These are phyloP conservation scores for Platycheirus albimanus DNA, from an alignment of 2,888 invertebrate species.

Conservation along the genomic window DNA sequence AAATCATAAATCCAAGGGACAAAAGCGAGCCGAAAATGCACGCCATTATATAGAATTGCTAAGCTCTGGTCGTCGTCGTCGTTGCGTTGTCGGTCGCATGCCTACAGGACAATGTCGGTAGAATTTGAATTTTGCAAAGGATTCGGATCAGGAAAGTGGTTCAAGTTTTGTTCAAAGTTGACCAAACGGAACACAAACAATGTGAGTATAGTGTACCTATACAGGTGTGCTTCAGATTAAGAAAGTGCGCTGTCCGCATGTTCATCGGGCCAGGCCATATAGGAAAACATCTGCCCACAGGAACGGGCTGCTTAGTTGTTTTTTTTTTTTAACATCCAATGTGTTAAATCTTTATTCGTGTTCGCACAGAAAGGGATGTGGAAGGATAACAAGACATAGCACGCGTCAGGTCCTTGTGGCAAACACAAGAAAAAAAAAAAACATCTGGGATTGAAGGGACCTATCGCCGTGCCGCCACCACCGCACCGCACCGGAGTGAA, in stretches of 20 bases:
- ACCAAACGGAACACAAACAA: slow-evolving; percentile 12
- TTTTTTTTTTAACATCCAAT: slow-evolving; percentile 9
- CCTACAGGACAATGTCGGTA: slow-evolving; percentile 32
- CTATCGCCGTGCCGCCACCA: too few relatives aligned
- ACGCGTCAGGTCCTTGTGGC: slow-evolving; percentile 49
- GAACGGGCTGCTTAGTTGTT: slow-evolving; percentile 19
- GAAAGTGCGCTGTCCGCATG: slow-evolving; percentile 35
- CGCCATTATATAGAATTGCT: slow-evolving; percentile 12
- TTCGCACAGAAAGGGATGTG: slow-evolving; percentile 17
- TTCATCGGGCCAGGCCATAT: slow-evolving; percentile 17
- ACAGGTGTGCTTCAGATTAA: slow-evolving; percentile 62
- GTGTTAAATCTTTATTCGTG: slow-evolving; percentile 62
- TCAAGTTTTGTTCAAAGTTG: slow-evolving; percentile 18
- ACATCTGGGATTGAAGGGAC: slow-evolving; percentile 55
- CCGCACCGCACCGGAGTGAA: slow-evolving; percentile 13
- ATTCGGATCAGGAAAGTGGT: slow-evolving; percentile 29
- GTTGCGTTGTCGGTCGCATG: too few relatives aligned
- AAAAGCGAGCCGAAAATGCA: slow-evolving; percentile 32
- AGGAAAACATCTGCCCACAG: slow-evolving; percentile 62
- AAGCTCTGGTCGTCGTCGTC: neutral
- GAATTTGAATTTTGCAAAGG: slow-evolving; percentile 53
- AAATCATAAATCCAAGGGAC: slow-evolving; percentile 69
- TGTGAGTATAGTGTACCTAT: slow-evolving; percentile 4
- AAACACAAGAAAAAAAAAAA: slow-evolving; percentile 41
- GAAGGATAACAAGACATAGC: slow-evolving; percentile 51